Conservation (phyloP, 2,113 vertebrate species). For the Monopterus albus region DNA sequence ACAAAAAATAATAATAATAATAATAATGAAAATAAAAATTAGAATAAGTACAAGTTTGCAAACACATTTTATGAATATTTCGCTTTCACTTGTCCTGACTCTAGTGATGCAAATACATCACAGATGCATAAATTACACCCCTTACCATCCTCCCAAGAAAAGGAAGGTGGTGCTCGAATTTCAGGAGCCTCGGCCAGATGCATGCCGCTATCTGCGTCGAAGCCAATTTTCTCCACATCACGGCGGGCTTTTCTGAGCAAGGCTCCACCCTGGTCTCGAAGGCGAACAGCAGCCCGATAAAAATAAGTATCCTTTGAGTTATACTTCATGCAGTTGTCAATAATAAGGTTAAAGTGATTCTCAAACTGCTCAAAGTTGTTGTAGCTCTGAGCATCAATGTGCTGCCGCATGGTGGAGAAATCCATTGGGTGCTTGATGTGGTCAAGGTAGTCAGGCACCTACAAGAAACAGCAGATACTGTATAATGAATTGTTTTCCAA, state of each 20-base stretch:
- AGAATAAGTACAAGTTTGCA: not conserved
- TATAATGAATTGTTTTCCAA: not conserved
- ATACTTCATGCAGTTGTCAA: slow-evolving; percentile 97
- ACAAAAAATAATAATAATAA: not conserved
- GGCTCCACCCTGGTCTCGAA: slow-evolving; percentile 94
- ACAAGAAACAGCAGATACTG: slow-evolving; percentile 2
- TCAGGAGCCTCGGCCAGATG: slow-evolving; percentile 90
- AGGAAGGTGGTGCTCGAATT: slow-evolving; percentile 82
- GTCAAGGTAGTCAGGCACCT: slow-evolving; percentile 98
- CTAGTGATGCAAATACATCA: not conserved
- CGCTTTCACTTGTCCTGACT: too few species aligned
- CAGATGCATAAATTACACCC: not conserved
- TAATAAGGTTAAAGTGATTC: slow-evolving; percentile 93
- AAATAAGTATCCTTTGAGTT: slow-evolving; percentile 98
- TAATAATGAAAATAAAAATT: not conserved
- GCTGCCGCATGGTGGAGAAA: slow-evolving; percentile 94
- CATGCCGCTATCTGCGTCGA: slow-evolving; percentile 91
- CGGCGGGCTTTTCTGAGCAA: slow-evolving; percentile 91
- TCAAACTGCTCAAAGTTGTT: slow-evolving; percentile 91
- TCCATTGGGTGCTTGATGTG: slow-evolving; percentile 97
- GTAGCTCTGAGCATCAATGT: slow-evolving; percentile 90
- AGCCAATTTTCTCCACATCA: slow-evolving; percentile 89
- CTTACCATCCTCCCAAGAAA: slow-evolving; percentile 98
- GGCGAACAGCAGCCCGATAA: slow-evolving; percentile 90
- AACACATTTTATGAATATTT: not conserved